Evolutionary conservation across 2,113 vertebrate species (phyloP), one percentile per base, ranked within the genome.

Genomic region (Gila orcuttii): DNA sequence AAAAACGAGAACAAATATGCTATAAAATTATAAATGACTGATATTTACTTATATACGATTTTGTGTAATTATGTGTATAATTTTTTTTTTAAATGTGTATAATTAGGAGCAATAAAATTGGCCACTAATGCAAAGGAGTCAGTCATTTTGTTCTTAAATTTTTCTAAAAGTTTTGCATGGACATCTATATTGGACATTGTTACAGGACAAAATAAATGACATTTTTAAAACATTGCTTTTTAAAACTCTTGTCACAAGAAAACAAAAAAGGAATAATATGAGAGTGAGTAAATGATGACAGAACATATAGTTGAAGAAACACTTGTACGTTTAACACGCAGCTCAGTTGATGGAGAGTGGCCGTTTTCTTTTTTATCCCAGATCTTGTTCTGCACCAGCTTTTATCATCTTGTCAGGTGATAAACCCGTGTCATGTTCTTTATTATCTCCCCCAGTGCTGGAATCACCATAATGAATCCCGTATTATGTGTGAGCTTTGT

Each of bases 391-490:
- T 57, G 8, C 68, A 9, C 11, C 50, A n/a, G 23, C 57, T 73
- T 80, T 85, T 84, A 69, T 87, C 66, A 75, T 75, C 52, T 59
- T 87, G 86, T 87, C 76, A 79, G 52, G 52, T 15, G 31, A 73
- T 80, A 85, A 84, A 85, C 81, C 66, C 74, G 77, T 85, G 86
- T 66, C 42, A 50, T 87, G 82, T 62, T 84, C 82, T 62, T 57
- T 57, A 85, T 80, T 82, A 55, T 81, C 68, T 73, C 55, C 68
- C 23, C 59, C 36, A 10, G 39, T 12, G 42, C 69, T 12, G 17
- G 28, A 50, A 57, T 75, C 59, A 17, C 45, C 5, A 28, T 60
- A 75, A 84, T 52, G 42, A 86, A 86, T 59, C 66, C 50, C 33
- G 62, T 82, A 82, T 82, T 82, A 82, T 82, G 80, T 82, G 80